phyloP scores from a whole-genome alignment of 1,140 invertebrate genomes.

The Brachionus rubens region DNA sequence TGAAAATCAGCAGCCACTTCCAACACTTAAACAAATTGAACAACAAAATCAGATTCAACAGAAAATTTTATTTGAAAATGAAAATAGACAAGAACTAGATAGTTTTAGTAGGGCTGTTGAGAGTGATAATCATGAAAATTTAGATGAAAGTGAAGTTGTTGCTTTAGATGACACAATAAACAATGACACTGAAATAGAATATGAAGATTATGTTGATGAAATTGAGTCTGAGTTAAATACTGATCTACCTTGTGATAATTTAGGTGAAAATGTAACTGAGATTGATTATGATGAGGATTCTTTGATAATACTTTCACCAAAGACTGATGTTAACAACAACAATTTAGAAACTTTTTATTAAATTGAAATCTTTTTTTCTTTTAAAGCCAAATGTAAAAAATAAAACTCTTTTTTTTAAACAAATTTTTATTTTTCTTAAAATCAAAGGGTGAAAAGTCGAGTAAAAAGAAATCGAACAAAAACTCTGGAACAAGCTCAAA shows the following conservation, averaged over 20 bases:
- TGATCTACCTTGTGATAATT: too few species aligned
- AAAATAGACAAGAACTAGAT: not conserved
- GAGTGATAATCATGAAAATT: not conserved
- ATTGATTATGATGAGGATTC: constrained; percentile 39
- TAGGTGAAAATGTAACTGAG: too few species aligned
- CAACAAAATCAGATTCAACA: too few species aligned
- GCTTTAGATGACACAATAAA: not conserved
- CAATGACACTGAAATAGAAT: too few species aligned
- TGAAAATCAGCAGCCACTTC: too few species aligned
- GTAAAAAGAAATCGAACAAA: not conserved
- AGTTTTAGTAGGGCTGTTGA: too few species aligned
- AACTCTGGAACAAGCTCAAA: not conserved
- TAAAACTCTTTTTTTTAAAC: not conserved
- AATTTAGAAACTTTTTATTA: constrained; percentile 7
- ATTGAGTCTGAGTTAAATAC: not conserved
- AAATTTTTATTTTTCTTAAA: not conserved
- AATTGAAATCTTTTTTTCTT: too few species aligned
- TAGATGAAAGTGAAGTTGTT: not conserved
- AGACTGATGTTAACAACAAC: too few species aligned
- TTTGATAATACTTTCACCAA: constrained; percentile 21
- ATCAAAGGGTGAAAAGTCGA: not conserved
- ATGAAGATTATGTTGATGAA: not conserved
- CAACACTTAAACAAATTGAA: not conserved
- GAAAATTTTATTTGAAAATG: not conserved
- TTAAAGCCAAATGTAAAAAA: too few species aligned